Conservation (phyloP, 2,888 invertebrate genomes). For the Pyrrhosoma nymphula region DNA sequence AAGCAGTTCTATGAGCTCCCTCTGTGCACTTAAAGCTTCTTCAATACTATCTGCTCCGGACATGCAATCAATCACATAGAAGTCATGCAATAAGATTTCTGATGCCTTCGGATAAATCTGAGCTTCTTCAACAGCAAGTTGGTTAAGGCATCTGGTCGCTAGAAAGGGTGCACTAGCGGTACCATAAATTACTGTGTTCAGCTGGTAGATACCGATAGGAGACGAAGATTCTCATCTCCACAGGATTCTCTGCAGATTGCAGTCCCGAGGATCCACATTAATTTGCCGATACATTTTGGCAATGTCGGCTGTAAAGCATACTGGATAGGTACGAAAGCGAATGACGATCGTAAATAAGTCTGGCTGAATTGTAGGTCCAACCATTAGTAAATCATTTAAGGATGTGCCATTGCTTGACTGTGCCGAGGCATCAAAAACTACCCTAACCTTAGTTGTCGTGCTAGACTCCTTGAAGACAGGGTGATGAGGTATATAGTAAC, state of each 20-base stretch:
- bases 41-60: constrained; percentile 55
- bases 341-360: not conserved
- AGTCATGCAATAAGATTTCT: constrained; percentile 15
- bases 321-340: not conserved
- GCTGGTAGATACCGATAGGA: not conserved
- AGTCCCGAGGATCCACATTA: not conserved
- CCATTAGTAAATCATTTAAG: not conserved
- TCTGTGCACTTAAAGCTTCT: constrained; percentile 20
- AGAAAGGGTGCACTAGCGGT: not conserved
- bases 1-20: constrained; percentile 66
- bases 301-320: not conserved
- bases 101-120: not conserved
- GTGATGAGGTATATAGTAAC: not conserved
- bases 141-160: not conserved
- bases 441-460: constrained; percentile 69
- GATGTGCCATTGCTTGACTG: not conserved
- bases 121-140: not conserved
- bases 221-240: not conserved
- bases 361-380: not conserved
- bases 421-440: constrained; percentile 25
- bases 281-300: constrained; percentile 18
- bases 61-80: constrained; percentile 69
- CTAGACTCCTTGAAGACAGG: not conserved
- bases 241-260: not conserved
- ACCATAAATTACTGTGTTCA: not conserved